Percentiles rank a stretch among this genome's conserved stretches.
These are phyloP conservation scores for Vollenhovia emeryi DNA, from an alignment of 1,140 invertebrate genomes.

Conservation along the genomic window DNA sequence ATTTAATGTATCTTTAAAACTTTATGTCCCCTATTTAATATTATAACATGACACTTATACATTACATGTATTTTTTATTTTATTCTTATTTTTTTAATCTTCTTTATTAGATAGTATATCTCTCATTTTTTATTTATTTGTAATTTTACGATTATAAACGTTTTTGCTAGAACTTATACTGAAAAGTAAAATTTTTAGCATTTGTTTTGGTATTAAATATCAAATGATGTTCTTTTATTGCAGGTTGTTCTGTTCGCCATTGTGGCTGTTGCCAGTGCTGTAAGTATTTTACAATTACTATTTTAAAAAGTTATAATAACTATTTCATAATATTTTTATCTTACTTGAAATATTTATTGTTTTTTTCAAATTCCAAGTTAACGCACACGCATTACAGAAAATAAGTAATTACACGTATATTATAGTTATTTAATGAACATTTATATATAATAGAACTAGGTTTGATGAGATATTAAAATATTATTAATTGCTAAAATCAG, in stretches of 20 bases:
- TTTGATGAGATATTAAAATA: not conserved
- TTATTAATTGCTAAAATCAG: not conserved
- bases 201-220: not conserved
- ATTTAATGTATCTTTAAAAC: not conserved
- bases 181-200: not conserved
- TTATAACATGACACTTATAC: not conserved
- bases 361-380: not conserved
- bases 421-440: not conserved
- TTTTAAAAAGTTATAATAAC: not conserved
- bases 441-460: not conserved
- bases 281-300: conserved; percentile 63
- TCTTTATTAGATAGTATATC: not conserved
- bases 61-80: not conserved
- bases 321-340: not conserved
- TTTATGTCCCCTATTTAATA: not conserved
- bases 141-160: not conserved
- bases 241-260: conserved; percentile 82
- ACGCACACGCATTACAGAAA: not conserved
- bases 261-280: conserved; percentile 76
- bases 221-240: conserved; percentile 50
- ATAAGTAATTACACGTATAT: not conserved
- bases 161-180: not conserved
- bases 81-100: not conserved
- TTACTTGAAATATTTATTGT: not conserved
- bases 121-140: not conserved